Conservation (phyloP, 2,797 vertebrate genomes). For the Myiothlypis chrysogaster region DNA sequence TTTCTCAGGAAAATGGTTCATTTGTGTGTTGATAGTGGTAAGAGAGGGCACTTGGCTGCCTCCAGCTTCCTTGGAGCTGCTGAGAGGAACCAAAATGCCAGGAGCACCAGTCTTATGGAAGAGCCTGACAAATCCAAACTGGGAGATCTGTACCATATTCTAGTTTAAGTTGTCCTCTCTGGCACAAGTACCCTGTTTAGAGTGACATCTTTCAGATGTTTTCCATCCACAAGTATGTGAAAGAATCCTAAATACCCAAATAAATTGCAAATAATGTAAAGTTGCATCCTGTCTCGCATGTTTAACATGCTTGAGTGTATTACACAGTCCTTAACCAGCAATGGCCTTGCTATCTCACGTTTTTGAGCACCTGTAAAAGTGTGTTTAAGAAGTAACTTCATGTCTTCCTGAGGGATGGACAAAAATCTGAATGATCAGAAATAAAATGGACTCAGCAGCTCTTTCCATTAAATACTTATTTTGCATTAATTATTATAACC, state of each 20-base stretch:
- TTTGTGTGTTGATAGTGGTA: too few species aligned
- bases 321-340: background rate
- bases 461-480: background rate
- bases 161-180: background rate
- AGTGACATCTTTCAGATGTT: background rate
- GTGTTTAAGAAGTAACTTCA: background rate
- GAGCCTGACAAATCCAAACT: background rate
- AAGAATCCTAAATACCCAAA: background rate
- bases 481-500: background rate
- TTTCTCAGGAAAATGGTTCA: background rate
- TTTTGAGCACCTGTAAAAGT: background rate
- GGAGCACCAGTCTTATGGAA: background rate
- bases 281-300: background rate
- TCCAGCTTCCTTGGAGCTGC: background rate
- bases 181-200: background rate
- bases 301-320: background rate
- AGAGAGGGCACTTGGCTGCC: background rate
- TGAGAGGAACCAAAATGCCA: background rate
- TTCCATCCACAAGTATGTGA: background rate
- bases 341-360: background rate
- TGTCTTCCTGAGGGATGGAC: background rate
- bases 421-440: background rate
- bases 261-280: background rate
- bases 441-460: background rate
- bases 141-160: background rate